These are phyloP conservation scores for Argynnis bischoffii DNA, from an alignment of 2,888 invertebrate species.

Conservation along the genomic window DNA sequence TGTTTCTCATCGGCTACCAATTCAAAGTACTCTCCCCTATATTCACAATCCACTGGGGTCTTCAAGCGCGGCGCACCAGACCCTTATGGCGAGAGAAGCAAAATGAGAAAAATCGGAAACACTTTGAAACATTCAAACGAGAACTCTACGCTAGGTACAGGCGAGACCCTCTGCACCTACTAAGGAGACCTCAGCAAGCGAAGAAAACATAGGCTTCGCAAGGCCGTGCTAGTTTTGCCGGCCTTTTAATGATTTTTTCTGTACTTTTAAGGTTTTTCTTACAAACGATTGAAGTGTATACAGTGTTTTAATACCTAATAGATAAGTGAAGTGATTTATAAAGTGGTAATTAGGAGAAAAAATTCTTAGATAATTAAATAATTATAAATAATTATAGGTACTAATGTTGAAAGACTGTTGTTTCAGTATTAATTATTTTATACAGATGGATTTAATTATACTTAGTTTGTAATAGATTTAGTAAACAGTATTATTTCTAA, in stretches of 20 bases:
- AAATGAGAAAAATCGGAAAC: slow-evolving; percentile 90
- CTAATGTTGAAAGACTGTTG: slow-evolving; percentile 12
- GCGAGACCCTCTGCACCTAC: slow-evolving; percentile 83
- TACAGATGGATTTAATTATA: not conserved
- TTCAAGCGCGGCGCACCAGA: slow-evolving; percentile 89
- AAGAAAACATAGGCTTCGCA: slow-evolving; percentile 78
- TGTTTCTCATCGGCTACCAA: slow-evolving; percentile 93
- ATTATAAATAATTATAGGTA: not conserved
- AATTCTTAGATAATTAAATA: not conserved
- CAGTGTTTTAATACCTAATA: no score
- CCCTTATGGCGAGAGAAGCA: slow-evolving; percentile 94
- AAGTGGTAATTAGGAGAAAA: not conserved
- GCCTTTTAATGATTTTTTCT: slow-evolving; percentile 55
- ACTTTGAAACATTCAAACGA: slow-evolving; percentile 91
- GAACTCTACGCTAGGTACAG: slow-evolving; percentile 90
- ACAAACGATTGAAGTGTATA: slow-evolving; percentile 25
- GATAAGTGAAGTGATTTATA: slow-evolving; percentile 9
- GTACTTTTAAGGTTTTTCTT: slow-evolving; percentile 50
- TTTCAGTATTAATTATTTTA: not conserved
- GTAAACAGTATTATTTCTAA: not conserved
- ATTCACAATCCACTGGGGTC: slow-evolving; percentile 95
- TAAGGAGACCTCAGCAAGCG: slow-evolving; percentile 59
- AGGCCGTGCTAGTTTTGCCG: slow-evolving; percentile 69
- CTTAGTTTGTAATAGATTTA: not conserved
- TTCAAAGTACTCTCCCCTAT: slow-evolving; percentile 94